These are phyloP conservation scores for Agrochola lota DNA, from an alignment of 2,888 invertebrate species.

Conservation along the genomic window DNA sequence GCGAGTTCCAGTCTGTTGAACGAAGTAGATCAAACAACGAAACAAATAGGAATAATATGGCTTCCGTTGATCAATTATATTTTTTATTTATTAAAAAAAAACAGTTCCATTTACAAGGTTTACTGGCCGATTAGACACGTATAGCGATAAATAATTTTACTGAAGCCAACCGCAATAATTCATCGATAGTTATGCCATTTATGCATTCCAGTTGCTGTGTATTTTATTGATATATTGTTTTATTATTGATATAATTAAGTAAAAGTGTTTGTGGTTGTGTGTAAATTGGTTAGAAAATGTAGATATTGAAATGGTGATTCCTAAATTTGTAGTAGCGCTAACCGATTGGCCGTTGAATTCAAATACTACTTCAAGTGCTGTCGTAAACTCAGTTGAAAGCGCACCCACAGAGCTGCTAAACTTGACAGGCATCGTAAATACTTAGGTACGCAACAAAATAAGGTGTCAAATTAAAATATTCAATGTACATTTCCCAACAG, in stretches of 20 bases:
- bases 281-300: constrained; percentile 20
- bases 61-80: constrained; percentile 87
- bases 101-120: constrained; percentile 79
- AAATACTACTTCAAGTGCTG: not conserved
- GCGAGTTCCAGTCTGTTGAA: constrained; percentile 64
- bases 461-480: not conserved
- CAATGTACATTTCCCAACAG: not conserved
- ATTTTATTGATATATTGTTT: constrained; percentile 39
- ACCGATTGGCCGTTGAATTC: constrained; percentile 8
- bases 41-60: constrained; percentile 79
- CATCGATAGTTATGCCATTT: constrained; percentile 52
- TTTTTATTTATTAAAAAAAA: constrained; percentile 79
- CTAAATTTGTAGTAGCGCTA: not conserved
- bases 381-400: constrained; percentile 2
- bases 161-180: constrained; percentile 71
- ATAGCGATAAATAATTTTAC: constrained; percentile 75
- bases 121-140: constrained; percentile 84
- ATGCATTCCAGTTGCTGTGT: constrained; percentile 39
- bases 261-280: constrained; percentile 27
- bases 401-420: not conserved
- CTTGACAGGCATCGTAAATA: constrained; percentile 6
- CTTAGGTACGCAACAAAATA: not conserved
- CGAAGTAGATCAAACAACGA: constrained; percentile 64
- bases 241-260: constrained; percentile 40
- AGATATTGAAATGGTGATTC: constrained; percentile 21